Evolutionary conservation across 2,797 vertebrate genomes (phyloP).

Genomic region (Microcaecilia unicolor): DNA sequence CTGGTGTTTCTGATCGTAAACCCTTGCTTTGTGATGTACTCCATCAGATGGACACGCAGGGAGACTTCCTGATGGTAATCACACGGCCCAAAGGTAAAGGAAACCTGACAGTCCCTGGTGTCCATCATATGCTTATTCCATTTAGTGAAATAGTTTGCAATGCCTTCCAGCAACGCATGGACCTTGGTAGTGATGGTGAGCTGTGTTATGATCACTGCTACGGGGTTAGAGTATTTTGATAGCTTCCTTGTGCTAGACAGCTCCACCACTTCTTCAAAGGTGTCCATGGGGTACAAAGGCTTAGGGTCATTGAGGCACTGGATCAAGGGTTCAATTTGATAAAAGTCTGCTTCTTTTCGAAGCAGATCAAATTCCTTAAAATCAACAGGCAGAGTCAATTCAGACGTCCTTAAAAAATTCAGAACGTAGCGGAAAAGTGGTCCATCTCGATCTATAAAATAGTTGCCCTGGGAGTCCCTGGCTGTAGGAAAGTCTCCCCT

Average conservation of each 20-base stretch:
- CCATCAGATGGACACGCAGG: slow-evolving; percentile 91
- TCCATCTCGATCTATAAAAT: slow-evolving; percentile 95
- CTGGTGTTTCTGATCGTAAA: slow-evolving; percentile 93
- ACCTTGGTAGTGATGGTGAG: slow-evolving; percentile 94
- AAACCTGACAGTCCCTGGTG: slow-evolving; percentile 96
- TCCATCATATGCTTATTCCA: slow-evolving; percentile 99
- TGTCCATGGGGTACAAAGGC: slow-evolving; percentile 88
- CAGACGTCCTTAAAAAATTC: slow-evolving; percentile 94
- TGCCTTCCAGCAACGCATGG: slow-evolving; percentile 84
- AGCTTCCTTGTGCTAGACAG: slow-evolving; percentile 95
- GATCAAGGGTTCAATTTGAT: slow-evolving; percentile 94
- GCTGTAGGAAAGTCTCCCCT: slow-evolving; percentile 92
- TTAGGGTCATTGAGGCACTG: slow-evolving; percentile 92
- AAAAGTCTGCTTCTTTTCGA: slow-evolving; percentile 95
- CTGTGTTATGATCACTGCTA: slow-evolving; percentile 95
- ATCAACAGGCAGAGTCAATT: slow-evolving; percentile 87
- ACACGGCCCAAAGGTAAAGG: slow-evolving; percentile 95
- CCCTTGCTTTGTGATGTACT: slow-evolving; percentile 96
- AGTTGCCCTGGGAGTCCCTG: slow-evolving; percentile 88
- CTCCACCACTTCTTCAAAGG: slow-evolving; percentile 94
- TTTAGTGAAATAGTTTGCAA: slow-evolving; percentile 94
- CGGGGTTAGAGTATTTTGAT: slow-evolving; percentile 95
- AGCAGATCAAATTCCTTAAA: slow-evolving; percentile 93
- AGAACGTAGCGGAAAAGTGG: slow-evolving; percentile 93
- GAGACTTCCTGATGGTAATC: slow-evolving; percentile 97